Evolutionary conservation across 2,888 invertebrate species (phyloP).

Genomic region (Diarsia rubi): DNA sequence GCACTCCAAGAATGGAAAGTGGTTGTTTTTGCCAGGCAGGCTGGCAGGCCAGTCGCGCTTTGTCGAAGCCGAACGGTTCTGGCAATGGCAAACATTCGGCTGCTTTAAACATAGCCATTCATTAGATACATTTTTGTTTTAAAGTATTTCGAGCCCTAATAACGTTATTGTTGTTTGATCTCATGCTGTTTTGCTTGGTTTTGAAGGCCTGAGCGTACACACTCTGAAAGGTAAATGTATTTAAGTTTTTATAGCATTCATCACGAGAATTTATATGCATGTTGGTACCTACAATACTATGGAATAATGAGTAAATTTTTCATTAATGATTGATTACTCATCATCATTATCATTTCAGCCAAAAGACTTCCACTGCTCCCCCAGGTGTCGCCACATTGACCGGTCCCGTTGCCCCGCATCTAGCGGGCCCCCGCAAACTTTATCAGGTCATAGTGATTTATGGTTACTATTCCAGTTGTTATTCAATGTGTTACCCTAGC

Average conservation of each 20-base stretch:
- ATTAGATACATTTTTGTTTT: conserved; percentile 79
- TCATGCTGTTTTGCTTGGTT: conserved; percentile 30
- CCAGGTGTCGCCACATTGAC: too few relatives aligned
- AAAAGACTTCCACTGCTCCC: too few relatives aligned
- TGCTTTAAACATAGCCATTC: conserved; percentile 76
- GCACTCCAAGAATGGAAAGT: conserved; percentile 78
- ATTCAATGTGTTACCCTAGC: not conserved
- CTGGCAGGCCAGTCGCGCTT: conserved; percentile 74
- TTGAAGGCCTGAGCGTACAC: conserved; percentile 1
- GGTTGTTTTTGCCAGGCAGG: conserved; percentile 79
- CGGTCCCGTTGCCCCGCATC: too few relatives aligned
- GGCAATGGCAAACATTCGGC: conserved; percentile 81
- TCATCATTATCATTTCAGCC: too few relatives aligned
- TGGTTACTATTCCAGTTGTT: not conserved
- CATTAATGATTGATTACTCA: too few relatives aligned
- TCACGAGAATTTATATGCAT: not conserved
- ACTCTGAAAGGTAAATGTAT: not conserved
- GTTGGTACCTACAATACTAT: not conserved
- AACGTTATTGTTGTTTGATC: conserved; percentile 57
- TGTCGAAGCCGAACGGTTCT: conserved; percentile 82
- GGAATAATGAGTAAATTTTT: not conserved
- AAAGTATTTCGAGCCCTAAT: conserved; percentile 73
- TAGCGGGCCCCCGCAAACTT: too few relatives aligned
- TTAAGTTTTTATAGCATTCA: not conserved
- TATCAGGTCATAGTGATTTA: not conserved